Evolutionary conservation across 2,888 invertebrate species (phyloP), one percentile per base, ranked within the genome.

Genomic region (Drosophila monieri): DNA sequence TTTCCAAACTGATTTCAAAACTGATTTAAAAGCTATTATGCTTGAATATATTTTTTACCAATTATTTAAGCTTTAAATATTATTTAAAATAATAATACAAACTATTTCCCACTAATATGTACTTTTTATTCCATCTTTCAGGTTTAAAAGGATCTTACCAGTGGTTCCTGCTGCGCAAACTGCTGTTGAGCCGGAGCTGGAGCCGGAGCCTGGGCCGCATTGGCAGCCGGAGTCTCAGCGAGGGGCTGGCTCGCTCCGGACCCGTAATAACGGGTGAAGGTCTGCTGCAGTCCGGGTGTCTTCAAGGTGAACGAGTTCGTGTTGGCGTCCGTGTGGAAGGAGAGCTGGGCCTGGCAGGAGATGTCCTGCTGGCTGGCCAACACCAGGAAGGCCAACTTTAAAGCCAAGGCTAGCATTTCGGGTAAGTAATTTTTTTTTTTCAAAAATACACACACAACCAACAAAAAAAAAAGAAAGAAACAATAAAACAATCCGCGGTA

Each of bases 291-390:
- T 14, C 86, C 80, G 10, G 91, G 91, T n/a, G 92, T 78, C 77
- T 91, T 91, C 25, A 92, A 62, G 6, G 89, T 89, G 46, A 89
- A 92, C 15, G 92, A 91, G 60, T 92, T 92, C 9, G 81, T 78
- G 70, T 89, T 89, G 44, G 90, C 88, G 66, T 92, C 91, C 12
- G 85, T 89, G 76, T 91, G 92, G 47, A 87, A 89, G 51, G 90
- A 81, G 60, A 92, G 74, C 67, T 92, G 92, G 23, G 89, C 90
- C 8, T 59, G 60, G 54, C 88, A 76, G n/a, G 6, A 6, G 21
- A 71, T 78, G 15, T 77, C 48, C 71, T 76, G 44, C 78, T 66
- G 46, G 68, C 65, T 57, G 46, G 56, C 41, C 37, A 80, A 23
- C 23, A 77, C 44, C 65, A 77, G 53, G 46, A 47, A 43, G 30